Evolutionary conservation across 2,113 vertebrate genomes (phyloP), one percentile per base, ranked within the genome.

Genomic region (Leuciscus idus): DNA sequence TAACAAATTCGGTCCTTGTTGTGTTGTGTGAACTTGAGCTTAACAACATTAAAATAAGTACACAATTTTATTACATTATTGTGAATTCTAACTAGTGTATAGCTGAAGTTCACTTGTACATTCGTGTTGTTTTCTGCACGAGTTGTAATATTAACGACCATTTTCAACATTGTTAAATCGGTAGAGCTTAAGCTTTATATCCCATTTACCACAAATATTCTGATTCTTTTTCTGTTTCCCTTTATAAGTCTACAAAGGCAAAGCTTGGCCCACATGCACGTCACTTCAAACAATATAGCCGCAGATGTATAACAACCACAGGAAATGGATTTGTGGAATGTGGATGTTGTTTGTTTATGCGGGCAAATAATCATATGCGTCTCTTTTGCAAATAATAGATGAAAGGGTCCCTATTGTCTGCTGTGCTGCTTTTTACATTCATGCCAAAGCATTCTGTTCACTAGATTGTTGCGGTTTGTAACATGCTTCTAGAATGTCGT

Each of bases 271-370:
- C 43, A 19, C 33, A 36, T 33, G 33, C 62, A 82, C 33, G 17
- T 23, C n/a, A 26, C 80, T 33, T 50, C 28, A 82, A 28, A 82
- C 43, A 43, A 43, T 10, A 52, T 57, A 2, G 68, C 19, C 23
- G n/a, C 50, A 84, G 43, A 66, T 82, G 61, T 83, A 57, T 39
- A 70, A 70, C 43, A 55, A 55, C 64, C 19, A 1, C 46, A 15
- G 80, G 9, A 82, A 81, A 43, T 21, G 39, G 43, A 52, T 68
- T 78, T 68, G 62, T 70, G 64, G 62, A 55, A 57, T 55, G 75
- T 33, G 75, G n/a, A 50, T 81, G 59, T 62, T 80, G 57, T 81
- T 81, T 81, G 62, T 68, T 82, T 50, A 82, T 52, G 26, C 28
- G 33, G 75, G 43, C 72, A 48, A n/a, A 75, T 75, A 48, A 81